Evolutionary conservation across 1,140 invertebrate species (phyloP).

Genomic region (Bombus confusus): DNA sequence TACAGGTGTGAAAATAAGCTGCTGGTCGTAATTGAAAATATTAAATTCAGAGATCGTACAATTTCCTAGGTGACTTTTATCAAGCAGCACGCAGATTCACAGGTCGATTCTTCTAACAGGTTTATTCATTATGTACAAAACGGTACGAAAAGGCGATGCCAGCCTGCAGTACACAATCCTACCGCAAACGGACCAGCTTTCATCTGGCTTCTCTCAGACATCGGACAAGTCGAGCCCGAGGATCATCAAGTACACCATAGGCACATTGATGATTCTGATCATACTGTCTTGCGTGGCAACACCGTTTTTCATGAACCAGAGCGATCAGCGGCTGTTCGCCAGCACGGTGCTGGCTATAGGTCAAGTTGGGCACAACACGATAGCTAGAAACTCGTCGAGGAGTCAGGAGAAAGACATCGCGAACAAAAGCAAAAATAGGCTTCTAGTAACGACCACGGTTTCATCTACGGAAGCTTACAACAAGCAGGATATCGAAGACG

Average conservation of each 20-base stretch:
- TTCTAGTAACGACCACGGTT: conserved; percentile 9
- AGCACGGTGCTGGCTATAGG: conserved; percentile 62
- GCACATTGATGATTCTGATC: conserved; percentile 61
- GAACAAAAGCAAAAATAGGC: conserved; percentile 52
- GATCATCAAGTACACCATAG: conserved; percentile 64
- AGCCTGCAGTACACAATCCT: conserved; percentile 89
- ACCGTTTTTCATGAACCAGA: conserved; percentile 68
- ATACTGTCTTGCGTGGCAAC: conserved; percentile 64
- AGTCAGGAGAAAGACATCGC: conserved; percentile 36
- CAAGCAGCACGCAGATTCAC: not conserved
- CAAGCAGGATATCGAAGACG: conserved; percentile 42
- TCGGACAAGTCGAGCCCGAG: conserved; percentile 40
- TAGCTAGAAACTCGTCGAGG: conserved; percentile 44
- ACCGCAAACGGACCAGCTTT: conserved; percentile 87
- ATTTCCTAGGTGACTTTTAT: not conserved
- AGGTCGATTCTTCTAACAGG: conserved; percentile 20
- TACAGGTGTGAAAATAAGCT: no score
- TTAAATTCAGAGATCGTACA: no score
- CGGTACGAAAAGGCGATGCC: conserved; percentile 88
- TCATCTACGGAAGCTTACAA: conserved; percentile 32
- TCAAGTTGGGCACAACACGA: conserved; percentile 51
- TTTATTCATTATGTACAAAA: conserved; percentile 86
- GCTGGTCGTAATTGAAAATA: no score
- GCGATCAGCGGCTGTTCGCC: conserved; percentile 67
- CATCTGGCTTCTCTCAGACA: conserved; percentile 77